A percentile compares a stretch with the other conserved stretches of the same genome.
phyloP scores from a whole-genome alignment of 2,113 vertebrate genomes.

The Anguilla rostrata region DNA sequence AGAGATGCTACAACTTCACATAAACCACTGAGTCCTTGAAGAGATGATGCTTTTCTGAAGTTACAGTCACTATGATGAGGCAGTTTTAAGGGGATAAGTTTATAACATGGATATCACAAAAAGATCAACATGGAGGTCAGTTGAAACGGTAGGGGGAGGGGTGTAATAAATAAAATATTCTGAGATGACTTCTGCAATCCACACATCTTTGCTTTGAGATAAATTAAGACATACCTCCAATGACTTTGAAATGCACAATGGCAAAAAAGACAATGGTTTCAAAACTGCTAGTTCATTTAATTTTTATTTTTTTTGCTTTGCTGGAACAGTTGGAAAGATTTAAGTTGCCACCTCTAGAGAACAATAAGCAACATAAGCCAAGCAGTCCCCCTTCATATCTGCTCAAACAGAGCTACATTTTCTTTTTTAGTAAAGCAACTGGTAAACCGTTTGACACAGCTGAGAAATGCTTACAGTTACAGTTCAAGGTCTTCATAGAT shows the following conservation, averaged over 20 bases:
- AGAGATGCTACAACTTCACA: background rate
- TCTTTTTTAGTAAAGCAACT: slow-evolving; percentile 68
- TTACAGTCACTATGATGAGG: background rate
- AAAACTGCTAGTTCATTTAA: slow-evolving; percentile 21
- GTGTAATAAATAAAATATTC: background rate
- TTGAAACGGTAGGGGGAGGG: background rate
- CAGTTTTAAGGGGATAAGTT: background rate
- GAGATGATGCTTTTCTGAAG: too few relatives aligned
- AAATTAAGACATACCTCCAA: background rate
- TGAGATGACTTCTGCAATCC: background rate
- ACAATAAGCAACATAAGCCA: slow-evolving; percentile 76
- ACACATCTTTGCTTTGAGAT: background rate
- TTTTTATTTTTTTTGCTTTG: slow-evolving; percentile 74
- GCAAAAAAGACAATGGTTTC: background rate
- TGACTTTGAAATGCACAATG: background rate
- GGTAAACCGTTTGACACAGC: slow-evolving; percentile 86
- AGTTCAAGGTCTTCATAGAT: slow-evolving; percentile 78
- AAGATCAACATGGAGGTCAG: background rate
- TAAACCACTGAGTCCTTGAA: background rate
- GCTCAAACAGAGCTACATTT: slow-evolving; percentile 59
- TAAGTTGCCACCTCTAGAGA: slow-evolving; percentile 72
- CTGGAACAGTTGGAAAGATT: slow-evolving; percentile 76
- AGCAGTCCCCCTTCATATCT: slow-evolving; percentile 64
- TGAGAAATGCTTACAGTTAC: slow-evolving; percentile 81
- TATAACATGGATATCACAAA: background rate